These are phyloP conservation scores for Rutilus rutilus DNA, from an alignment of 2,113 vertebrate species.

Conservation along the genomic window DNA sequence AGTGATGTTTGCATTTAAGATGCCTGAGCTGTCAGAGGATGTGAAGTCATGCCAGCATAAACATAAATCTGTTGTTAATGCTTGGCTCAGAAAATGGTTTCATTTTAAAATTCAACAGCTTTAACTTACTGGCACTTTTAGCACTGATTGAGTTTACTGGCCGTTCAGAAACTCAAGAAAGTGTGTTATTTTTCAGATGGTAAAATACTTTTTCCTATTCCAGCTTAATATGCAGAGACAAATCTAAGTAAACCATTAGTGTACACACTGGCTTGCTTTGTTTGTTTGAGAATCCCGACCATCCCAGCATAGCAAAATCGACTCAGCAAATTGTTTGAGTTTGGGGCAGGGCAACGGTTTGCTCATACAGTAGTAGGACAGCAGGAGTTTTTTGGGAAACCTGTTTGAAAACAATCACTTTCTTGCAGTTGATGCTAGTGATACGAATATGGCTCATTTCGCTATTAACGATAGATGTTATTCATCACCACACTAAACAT, in stretches of 20 bases:
- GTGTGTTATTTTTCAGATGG: neutral
- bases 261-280: neutral
- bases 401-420: neutral
- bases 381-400: neutral
- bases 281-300: neutral
- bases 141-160: neutral
- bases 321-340: neutral
- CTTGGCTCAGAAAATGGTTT: constrained; percentile 7
- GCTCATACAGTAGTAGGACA: neutral
- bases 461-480: neutral
- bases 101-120: neutral
- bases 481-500: neutral
- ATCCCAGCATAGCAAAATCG: neutral
- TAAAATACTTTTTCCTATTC: neutral
- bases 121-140: neutral
- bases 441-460: neutral
- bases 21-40: neutral
- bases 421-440: neutral
- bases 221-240: neutral
- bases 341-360: neutral
- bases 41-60: constrained; percentile 3
- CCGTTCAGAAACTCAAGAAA: neutral
- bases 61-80: neutral
- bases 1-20: constrained; percentile 22
- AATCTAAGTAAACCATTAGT: neutral